Base-by-base conservation (phyloP, 2,888 invertebrate species). In the Palloptera scutellata region DNA sequence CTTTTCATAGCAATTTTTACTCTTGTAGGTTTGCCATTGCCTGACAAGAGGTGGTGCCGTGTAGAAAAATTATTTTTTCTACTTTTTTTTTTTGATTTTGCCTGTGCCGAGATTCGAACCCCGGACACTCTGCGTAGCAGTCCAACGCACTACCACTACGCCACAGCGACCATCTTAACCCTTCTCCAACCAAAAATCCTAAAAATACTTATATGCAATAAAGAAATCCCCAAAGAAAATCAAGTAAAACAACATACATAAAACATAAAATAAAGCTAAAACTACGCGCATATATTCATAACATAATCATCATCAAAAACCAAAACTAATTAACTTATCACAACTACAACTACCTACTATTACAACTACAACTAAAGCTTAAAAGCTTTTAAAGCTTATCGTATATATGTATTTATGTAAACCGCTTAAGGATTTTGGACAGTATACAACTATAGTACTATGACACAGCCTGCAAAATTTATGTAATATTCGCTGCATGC, bases 391-490 rank as follows among this genome's bases (percentile, higher is more conserved):
- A 52, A 10, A 17, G 10, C 19, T 52, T 17, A 10, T 17, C n/a
- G 19, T n/a, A 52, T n/a, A 17, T 52, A 15, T 6, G 6, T 52
- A 52, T 52, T n/a, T 17, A 52, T 13, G 10, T n/a, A 52, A n/a
- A 10, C 52, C 15, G n/a, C 1, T 30, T 30, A 6, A 30, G 30
- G 2, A 6, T 30, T 30, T 30, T 30, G 30, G 30, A 30, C 30
- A 30, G 30, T 30, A 30, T 30, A 6, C 30, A 30, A 30, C 48
- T 64, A 45, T 64, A 64, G 42, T 13, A 61, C 58, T 57, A 57
- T 51, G 13, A 48, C 61, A 52, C 57, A 61, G 66, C 57, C 61
- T 61, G 43, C 45, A 55, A 55, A 17, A 53, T 54, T 45, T n/a
- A 6, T 10, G 42, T 12, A 30, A 63, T 45, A 57, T 10, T 13